Percentiles rank a stretch among this genome's conserved stretches.
phyloP scores from a whole-genome alignment of 2,888 invertebrate genomes.

The Amphipyra tragopoginis region DNA sequence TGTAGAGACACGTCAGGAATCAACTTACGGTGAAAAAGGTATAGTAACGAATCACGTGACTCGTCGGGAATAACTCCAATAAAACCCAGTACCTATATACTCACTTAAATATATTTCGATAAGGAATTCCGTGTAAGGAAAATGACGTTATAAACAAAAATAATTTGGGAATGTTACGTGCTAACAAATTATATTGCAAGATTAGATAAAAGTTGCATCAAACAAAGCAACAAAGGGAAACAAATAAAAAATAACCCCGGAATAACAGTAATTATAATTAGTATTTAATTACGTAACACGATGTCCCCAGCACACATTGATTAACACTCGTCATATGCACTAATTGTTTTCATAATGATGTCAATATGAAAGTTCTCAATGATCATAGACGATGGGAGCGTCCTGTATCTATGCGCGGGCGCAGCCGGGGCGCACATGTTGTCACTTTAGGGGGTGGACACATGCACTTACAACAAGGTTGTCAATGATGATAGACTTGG shows the following conservation, averaged over 20 bases:
- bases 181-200: too few relatives aligned
- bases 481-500: constrained; percentile 32
- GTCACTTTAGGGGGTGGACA: constrained; percentile 77
- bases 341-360: constrained; percentile 47
- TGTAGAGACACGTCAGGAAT: too few relatives aligned
- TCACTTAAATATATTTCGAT: too few relatives aligned
- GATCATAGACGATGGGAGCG: constrained; percentile 69
- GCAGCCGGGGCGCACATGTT: constrained; percentile 83
- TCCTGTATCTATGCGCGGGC: constrained; percentile 65
- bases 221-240: background rate
- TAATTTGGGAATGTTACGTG: too few relatives aligned
- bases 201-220: too few relatives aligned
- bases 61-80: too few relatives aligned
- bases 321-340: constrained; percentile 48
- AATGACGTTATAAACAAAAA: too few relatives aligned
- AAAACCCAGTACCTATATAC: too few relatives aligned
- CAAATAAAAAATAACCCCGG: background rate
- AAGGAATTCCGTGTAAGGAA: too few relatives aligned
- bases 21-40: too few relatives aligned
- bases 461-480: constrained; percentile 74
- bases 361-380: constrained; percentile 51
- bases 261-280: background rate
- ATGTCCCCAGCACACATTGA: constrained; percentile 33
- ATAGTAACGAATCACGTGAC: too few relatives aligned
- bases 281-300: constrained; percentile 5